Percentiles rank a stretch among this genome's conserved stretches.
phyloP scores from a whole-genome alignment of 1,140 invertebrate species.

The Lerema accius region DNA sequence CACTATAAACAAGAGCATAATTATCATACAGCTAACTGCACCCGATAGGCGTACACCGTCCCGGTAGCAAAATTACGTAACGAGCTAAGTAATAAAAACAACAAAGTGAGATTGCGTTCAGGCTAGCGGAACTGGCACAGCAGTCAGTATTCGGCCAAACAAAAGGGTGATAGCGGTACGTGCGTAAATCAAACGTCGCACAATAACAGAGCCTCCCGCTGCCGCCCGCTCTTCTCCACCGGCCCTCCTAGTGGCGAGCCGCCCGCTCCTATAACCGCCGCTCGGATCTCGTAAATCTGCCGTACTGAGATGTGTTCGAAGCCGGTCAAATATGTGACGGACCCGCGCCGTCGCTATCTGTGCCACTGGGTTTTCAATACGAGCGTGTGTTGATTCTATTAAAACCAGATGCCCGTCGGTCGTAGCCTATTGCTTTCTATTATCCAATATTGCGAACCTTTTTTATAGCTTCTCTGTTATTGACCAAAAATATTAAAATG shows the following conservation, averaged over 20 bases:
- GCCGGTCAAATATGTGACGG: constrained; percentile 55
- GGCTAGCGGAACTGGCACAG: constrained; percentile 59
- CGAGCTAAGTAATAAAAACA: constrained; percentile 29
- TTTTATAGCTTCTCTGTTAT: constrained; percentile 36
- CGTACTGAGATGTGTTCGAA: constrained; percentile 64
- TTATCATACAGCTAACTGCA: constrained; percentile 3
- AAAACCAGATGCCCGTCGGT: constrained; percentile 41
- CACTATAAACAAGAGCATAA: neutral
- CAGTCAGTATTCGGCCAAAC: constrained; percentile 71
- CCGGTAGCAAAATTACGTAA: constrained; percentile 5
- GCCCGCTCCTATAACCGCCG: constrained; percentile 55
- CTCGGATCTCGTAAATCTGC: constrained; percentile 71
- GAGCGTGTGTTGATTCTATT: constrained; percentile 48
- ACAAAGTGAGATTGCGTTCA: constrained; percentile 52
- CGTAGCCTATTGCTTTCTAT: constrained; percentile 42
- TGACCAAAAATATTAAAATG: constrained; percentile 22
- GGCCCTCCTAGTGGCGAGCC: constrained; percentile 48
- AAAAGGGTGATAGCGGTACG: constrained; percentile 79
- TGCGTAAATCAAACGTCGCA: constrained; percentile 80
- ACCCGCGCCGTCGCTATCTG: constrained; percentile 51
- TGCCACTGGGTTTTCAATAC: constrained; percentile 65
- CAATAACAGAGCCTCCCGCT: constrained; percentile 74
- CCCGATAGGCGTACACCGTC: constrained; percentile 4
- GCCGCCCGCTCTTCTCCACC: constrained; percentile 50
- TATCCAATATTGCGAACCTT: constrained; percentile 35